Evolutionary conservation across 1,140 invertebrate genomes (phyloP), one percentile per base, ranked within the genome.

Genomic region (Hormaphis cornu): DNA sequence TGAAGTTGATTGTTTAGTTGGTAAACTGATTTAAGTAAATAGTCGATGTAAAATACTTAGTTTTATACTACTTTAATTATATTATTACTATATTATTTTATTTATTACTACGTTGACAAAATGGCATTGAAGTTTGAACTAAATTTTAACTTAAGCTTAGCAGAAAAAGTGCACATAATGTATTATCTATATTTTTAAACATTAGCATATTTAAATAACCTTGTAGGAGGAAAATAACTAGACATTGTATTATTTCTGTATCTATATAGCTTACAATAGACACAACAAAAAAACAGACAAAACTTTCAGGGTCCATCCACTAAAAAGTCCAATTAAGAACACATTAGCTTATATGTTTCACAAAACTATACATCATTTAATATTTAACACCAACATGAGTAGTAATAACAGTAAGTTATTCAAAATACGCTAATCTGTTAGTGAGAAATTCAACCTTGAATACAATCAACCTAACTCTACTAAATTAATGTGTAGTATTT

Each of bases 321-420:
- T 66, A 66, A 50, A 35, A 33, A 48, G 18, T 33, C 20, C 61
- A 66, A 66, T 66, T 66, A 66, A 66, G 28, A 50, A 50, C 44
- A 48, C 50, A n/a, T 66, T 66, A 50, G 18, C 44, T 35, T 48
- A 66, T 46, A 48, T 50, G 33, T 66, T 48, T 9, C 1, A 1
- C 5, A 30, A 35, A 50, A 66, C 44, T 20, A 46, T 48, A 48
- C 5, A 8, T 18, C 30, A 50, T 50, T 50, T 66, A 63, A 48
- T 63, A 48, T 66, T 50, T 18, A 66, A 66, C 61, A 33, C 18
- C 30, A 48, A 66, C 44, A 66, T 20, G 28, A 50, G 44, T n/a
- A n/a, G n/a, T n/a, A n/a, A n/a, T n/a, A n/a, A n/a, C n/a, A n/a
- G n/a, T 58, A 58, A 58, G 40, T 40, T 58, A 8, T 50, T 66